phyloP scores from a whole-genome alignment of 2,888 invertebrate genomes.

The Pharmacophagus antenor region DNA sequence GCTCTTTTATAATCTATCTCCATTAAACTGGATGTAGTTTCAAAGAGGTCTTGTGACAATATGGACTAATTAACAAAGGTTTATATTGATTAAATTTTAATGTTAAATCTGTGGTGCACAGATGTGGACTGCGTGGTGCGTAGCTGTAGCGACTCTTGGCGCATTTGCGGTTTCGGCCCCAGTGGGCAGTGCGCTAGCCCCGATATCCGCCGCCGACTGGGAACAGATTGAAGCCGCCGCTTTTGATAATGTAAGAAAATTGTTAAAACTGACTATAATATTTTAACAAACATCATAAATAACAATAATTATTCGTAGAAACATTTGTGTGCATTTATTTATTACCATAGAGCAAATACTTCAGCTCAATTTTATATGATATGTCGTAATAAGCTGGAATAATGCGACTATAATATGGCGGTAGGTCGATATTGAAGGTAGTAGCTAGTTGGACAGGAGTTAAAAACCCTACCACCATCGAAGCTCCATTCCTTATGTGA shows the following conservation, averaged over 20 bases:
- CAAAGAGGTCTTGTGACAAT: not conserved
- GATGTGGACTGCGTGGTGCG: conserved; percentile 75
- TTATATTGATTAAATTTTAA: not conserved
- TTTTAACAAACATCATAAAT: too few species aligned
- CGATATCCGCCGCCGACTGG: conserved; percentile 56
- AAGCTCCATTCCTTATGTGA: too few species aligned
- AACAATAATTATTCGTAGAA: too few species aligned
- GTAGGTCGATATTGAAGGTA: too few species aligned
- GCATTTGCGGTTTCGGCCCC: conserved; percentile 59
- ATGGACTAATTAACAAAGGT: not conserved
- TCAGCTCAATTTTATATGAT: too few species aligned
- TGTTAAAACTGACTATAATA: not conserved
- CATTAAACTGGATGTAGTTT: not conserved
- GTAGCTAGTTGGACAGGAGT: too few species aligned
- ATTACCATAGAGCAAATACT: too few species aligned
- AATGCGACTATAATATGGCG: too few species aligned
- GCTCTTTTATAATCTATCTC: too few species aligned
- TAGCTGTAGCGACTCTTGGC: conserved; percentile 58
- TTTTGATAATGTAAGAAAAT: conserved; percentile 62
- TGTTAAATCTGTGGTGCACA: conserved; percentile 33
- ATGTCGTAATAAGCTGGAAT: too few species aligned
- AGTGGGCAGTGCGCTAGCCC: conserved; percentile 48
- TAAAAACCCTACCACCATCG: too few species aligned
- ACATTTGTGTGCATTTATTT: too few species aligned
- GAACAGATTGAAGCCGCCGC: conserved; percentile 63